phyloP scores from a whole-genome alignment of 2,113 vertebrate species.

The Nannobrachium achirus region DNA sequence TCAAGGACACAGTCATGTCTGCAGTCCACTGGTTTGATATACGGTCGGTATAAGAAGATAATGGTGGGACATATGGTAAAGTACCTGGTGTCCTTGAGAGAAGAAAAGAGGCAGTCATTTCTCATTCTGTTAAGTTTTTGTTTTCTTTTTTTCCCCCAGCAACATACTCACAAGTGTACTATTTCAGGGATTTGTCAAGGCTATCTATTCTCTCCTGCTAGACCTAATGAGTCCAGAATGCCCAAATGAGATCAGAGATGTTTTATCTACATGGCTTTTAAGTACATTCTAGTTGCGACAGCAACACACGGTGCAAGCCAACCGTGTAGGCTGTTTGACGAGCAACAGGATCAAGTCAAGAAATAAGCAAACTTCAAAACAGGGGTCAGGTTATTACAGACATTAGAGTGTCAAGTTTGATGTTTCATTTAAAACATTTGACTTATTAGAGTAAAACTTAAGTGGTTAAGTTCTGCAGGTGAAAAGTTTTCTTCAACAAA shows the following conservation, averaged over 20 bases:
- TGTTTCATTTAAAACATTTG: constrained; percentile 14
- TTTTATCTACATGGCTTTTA: constrained; percentile 47
- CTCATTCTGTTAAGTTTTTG: constrained; percentile 19
- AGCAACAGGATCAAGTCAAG: constrained; percentile 11
- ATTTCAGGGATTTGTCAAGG: constrained; percentile 8
- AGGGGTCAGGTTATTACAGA: constrained; percentile 23
- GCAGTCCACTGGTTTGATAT: constrained; percentile 13
- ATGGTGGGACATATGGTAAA: constrained; percentile 28
- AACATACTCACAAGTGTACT: not conserved
- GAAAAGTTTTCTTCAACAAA: no score
- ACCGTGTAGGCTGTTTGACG: constrained; percentile 16
- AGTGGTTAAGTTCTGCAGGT: no score
- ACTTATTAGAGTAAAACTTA: no score
- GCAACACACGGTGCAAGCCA: no score
- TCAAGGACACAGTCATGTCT: constrained; percentile 53
- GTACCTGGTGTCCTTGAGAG: constrained; percentile 28
- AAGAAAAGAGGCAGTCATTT: constrained; percentile 27
- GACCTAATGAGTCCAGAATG: constrained; percentile 11
- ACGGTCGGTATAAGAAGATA: constrained; percentile 35
- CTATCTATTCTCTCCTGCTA: constrained; percentile 25
- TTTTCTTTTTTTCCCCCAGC: constrained; percentile 43
- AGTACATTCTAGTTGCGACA: constrained; percentile 35
- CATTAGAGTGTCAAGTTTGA: constrained; percentile 7
- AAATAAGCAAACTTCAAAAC: constrained; percentile 10
- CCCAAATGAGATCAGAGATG: constrained; percentile 48